phyloP scores from a whole-genome alignment of 1,140 invertebrate genomes.

The Atta texana region DNA sequence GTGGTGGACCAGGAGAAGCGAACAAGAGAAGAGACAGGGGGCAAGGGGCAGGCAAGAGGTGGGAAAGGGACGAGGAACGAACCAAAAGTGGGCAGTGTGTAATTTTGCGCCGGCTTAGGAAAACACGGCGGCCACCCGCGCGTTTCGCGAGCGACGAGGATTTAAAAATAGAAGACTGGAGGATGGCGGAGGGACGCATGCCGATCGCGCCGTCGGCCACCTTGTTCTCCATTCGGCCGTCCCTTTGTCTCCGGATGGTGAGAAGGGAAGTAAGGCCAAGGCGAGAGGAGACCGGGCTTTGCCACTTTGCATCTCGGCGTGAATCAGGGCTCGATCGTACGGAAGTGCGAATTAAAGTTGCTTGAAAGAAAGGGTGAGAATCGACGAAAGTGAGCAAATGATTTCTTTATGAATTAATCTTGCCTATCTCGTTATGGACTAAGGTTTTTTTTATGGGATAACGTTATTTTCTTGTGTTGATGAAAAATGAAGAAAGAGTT shows the following conservation, averaged over 20 bases:
- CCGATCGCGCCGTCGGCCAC: conserved; percentile 72
- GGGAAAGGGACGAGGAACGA: conserved; percentile 54
- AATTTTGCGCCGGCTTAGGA: conserved; percentile 87
- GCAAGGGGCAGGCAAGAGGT: conserved; percentile 7
- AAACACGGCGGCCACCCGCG: conserved; percentile 86
- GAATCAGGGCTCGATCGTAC: conserved; percentile 22
- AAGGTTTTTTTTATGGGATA: too few relatives aligned
- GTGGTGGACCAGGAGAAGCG: conserved; percentile 33
- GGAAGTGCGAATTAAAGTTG: conserved; percentile 46
- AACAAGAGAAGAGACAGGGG: conserved; percentile 24
- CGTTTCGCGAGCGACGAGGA: conserved; percentile 83
- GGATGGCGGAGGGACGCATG: conserved; percentile 71
- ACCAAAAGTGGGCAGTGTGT: conserved; percentile 84
- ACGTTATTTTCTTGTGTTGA: neutral
- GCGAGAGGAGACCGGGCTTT: neutral
- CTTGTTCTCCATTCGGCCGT: conserved; percentile 73
- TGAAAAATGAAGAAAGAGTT: neutral
- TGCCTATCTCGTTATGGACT: neutral
- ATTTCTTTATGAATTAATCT: conserved; percentile 13
- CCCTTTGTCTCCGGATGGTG: conserved; percentile 74
- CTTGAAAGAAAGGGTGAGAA: neutral
- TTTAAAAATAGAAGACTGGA: conserved; percentile 84
- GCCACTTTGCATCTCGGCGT: conserved; percentile 70
- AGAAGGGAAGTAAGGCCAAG: conserved; percentile 39
- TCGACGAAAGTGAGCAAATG: too few relatives aligned